Base-by-base conservation (phyloP, 64 coral and sea anemone genomes). In the Porites australiensis region DNA sequence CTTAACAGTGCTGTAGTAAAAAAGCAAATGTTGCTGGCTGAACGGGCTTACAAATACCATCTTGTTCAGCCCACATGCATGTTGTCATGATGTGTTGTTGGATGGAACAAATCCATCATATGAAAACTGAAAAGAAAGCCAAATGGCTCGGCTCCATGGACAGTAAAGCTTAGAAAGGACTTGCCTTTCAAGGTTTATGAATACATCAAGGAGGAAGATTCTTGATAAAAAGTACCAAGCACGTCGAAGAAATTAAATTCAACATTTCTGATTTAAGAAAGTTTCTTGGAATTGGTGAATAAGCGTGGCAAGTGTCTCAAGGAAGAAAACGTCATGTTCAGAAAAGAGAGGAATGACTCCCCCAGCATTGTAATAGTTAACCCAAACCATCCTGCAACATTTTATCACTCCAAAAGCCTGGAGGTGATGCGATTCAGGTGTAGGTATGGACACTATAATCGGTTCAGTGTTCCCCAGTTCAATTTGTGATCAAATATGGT, bases 361-460 rank as follows among this genome's bases (percentile, higher is more conserved):
- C 81, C 85, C 90, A 92, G 90, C 46, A 85, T 43, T 10, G 43
- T 92, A 10, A 86, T 86, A 48, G n/a, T 86, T 13, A 67, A 53
- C 10, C 10, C 6, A 89, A 57, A 77, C 16, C 87, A 89, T 18
- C 87, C 87, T 48, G 74, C 87, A 13, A 64, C 15, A 46, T 79
- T 89, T 79, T 70, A 74, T 27, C 79, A 77, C 72, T 89, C 87
- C 10, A 78, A 79, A 67, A 77, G 45, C 13, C 45, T 89, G 72
- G 87, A 89, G 65, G 54, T 66, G 27, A 12, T 89, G 50, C 15
- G 15, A 4, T 59, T 79, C 23, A 77, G 53, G 51, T 21, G 50
- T 44, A 77, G 87, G 55, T 89, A 89, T 89, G 87, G 74, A n/a
- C 87, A 89, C 70, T 89, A 20, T 68, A 89, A 89, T 44, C 57